Evolutionary conservation across 2,113 vertebrate genomes (phyloP).

Genomic region (Phylloscopus trochilus): DNA sequence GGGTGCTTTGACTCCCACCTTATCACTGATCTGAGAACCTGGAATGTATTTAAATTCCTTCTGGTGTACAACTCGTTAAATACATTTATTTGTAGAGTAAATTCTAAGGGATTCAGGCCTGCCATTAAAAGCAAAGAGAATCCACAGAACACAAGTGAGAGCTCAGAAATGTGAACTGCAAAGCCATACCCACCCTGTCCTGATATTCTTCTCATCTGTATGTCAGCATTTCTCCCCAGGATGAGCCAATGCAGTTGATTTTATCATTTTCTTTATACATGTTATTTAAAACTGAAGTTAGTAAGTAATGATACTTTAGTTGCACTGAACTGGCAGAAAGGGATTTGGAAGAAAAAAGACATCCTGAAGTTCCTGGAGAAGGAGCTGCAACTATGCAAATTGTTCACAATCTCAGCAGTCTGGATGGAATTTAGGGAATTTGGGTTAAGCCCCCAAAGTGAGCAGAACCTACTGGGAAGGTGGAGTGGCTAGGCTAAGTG

Average conservation of each 20-base stretch:
- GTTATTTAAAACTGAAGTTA: neutral
- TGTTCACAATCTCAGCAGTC: neutral
- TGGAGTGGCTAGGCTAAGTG: slow-evolving; percentile 13
- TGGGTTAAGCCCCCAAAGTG: slow-evolving; percentile 33
- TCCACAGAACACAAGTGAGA: neutral
- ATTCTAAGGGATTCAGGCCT: neutral
- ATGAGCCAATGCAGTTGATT: neutral
- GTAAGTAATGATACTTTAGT: neutral
- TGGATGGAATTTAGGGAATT: slow-evolving; percentile 42
- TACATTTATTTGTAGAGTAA: neutral
- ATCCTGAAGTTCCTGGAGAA: neutral
- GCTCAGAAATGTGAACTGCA: neutral
- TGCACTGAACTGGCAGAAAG: neutral
- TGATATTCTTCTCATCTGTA: neutral
- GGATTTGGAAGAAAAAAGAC: neutral
- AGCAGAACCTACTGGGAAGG: slow-evolving; percentile 35
- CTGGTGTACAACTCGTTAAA: neutral
- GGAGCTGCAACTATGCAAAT: neutral
- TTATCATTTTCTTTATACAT: neutral
- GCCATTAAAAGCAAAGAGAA: neutral
- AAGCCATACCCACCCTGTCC: neutral
- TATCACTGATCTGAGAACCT: neutral
- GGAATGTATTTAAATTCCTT: neutral
- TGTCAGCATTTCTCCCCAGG: neutral
- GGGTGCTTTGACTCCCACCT: neutral